Conservation (phyloP, 2,888 invertebrate genomes). For the Nomada hirtipes region DNA sequence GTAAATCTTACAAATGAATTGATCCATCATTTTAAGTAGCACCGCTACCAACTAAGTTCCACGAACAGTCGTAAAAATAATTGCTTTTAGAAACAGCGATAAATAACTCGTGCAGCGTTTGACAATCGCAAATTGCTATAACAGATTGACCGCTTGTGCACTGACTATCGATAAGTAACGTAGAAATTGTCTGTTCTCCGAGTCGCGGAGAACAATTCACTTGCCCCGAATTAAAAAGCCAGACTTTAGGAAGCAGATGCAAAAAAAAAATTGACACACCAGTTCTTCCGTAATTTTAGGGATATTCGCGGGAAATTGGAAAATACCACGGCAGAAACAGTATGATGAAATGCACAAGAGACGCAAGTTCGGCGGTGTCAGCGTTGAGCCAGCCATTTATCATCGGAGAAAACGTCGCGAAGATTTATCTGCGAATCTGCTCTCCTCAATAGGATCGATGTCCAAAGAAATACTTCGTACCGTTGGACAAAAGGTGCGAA, state of each 20-base stretch:
- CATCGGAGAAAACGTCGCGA: neutral
- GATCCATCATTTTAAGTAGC: neutral
- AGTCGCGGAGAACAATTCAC: neutral
- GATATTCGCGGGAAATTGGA: neutral
- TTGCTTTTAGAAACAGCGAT: neutral
- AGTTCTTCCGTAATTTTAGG: neutral
- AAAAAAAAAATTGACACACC: neutral
- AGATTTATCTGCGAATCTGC: conserved; percentile 1
- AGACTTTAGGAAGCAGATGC: neutral
- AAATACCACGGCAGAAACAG: neutral
- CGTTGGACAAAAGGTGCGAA: neutral
- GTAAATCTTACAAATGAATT: neutral
- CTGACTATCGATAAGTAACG: neutral
- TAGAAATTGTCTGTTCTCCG: neutral
- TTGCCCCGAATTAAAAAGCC: neutral
- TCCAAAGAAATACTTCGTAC: conserved; percentile 14
- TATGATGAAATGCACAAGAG: neutral
- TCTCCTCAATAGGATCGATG: neutral
- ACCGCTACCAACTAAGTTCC: neutral
- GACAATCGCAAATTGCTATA: neutral
- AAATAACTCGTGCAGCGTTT: neutral
- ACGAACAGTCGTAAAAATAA: neutral
- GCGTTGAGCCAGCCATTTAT: neutral
- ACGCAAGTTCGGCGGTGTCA: neutral
- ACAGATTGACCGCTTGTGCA: neutral